A percentile compares a stretch with the other conserved stretches of the same genome.
Conservation (phyloP, 2,888 invertebrate species). For the Lamellibrachia columna region DNA sequence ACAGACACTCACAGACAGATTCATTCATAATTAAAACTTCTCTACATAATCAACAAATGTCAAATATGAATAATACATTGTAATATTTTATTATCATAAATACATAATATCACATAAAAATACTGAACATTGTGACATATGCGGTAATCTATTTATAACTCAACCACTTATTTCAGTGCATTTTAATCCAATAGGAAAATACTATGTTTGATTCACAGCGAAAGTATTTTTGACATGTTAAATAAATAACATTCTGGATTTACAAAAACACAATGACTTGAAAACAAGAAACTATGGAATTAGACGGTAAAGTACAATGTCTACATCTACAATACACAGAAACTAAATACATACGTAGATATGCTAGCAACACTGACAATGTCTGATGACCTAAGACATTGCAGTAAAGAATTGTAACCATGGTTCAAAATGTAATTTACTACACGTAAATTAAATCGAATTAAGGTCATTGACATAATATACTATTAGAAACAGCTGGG, state of each 20-base stretch:
- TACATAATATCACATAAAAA: background rate
- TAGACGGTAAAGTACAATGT: background rate
- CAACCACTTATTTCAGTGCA: background rate
- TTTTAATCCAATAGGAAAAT: conserved; percentile 9
- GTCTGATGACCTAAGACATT: background rate
- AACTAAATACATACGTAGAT: background rate
- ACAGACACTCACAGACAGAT: background rate
- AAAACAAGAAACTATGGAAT: background rate
- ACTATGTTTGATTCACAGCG: background rate
- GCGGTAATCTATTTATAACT: background rate
- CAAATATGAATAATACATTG: background rate
- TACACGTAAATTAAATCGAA: background rate
- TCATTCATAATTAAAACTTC: background rate
- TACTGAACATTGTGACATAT: background rate
- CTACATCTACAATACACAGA: background rate
- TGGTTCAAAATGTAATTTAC: background rate
- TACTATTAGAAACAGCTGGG: background rate
- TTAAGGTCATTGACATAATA: background rate
- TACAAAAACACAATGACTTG: background rate
- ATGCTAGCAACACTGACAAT: background rate
- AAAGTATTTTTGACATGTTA: background rate
- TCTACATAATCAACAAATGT: background rate
- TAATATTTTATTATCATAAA: conserved; percentile 5
- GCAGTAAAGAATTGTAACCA: background rate
- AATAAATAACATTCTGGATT: background rate